Evolutionary conservation across 2,888 invertebrate species (phyloP), one percentile per base, ranked within the genome.

Genomic region (Diarsia brunnea): DNA sequence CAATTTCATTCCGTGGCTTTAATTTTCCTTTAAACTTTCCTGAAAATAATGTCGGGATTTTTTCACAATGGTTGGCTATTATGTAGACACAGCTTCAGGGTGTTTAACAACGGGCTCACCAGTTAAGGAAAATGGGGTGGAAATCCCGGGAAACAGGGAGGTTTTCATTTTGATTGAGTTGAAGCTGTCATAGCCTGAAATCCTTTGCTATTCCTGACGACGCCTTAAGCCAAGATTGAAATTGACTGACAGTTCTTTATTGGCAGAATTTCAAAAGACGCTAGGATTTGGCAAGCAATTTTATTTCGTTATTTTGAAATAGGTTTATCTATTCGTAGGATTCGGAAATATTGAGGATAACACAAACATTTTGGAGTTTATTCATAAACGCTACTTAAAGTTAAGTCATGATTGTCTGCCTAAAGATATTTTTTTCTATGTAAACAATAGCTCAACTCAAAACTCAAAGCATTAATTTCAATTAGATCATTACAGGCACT

Each of bases 201-300:
- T 66, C 51, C 27, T 66, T 64, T 82, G 58, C 19, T 77, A 58
- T 38, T 68, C 38, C 31, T 47, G 31, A 58, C 55, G 45, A 10
- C 8, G 51, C n/a, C 16, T 45, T 64, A 51, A 58, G 78, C n/a
- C 24, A 68, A 77, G 55, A 82, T 67, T 45, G 11, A 24, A n/a
- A 58, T 67, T 77, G 63, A 77, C 60, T 58, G 83, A 21, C 79
- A 77, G 49, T 64, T 47, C 58, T 45, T 68, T 79, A 77, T 77
- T 77, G 78, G 83, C 51, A 38, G 16, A 60, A 82, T 47, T 53
- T 68, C 38, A 16, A 63, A 60, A 58, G 16, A 1, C 24, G 31
- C 27, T 51, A 43, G 53, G 16, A 21, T 82, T 82, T 75, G 19
- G 11, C 21, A 14, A 64, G 43, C 1, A 51, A 16, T 67, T 82